Conservation (phyloP, 2,888 invertebrate genomes). For the Leucophora obtusa region DNA sequence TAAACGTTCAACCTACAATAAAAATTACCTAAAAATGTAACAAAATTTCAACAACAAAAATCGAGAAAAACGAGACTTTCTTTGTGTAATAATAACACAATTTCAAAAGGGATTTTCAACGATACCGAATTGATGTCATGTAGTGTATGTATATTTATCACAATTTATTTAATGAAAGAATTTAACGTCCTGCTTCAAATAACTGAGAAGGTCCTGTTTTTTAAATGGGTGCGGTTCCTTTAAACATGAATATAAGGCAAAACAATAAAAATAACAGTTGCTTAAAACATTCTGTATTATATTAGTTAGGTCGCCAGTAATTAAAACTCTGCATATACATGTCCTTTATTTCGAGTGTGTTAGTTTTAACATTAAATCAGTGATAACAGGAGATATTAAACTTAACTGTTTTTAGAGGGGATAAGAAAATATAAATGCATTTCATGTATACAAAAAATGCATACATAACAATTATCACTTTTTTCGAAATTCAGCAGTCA, state of each 20-base stretch:
- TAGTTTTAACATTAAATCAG: background rate
- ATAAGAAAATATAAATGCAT: constrained; percentile 25
- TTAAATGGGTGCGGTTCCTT: constrained; percentile 56
- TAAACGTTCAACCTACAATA: background rate
- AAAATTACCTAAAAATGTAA: constrained; percentile 39
- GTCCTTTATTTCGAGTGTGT: background rate
- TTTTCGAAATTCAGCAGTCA: background rate
- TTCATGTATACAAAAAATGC: background rate
- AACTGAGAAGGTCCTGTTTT: constrained; percentile 17
- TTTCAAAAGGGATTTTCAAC: background rate
- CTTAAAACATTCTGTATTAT: background rate
- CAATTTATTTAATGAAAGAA: constrained; percentile 33
- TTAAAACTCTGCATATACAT: background rate
- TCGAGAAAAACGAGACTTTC: background rate
- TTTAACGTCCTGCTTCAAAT: constrained; percentile 34
- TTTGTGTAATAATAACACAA: background rate
- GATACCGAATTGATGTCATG: background rate
- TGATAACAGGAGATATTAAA: constrained; percentile 30
- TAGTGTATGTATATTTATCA: constrained; percentile 4
- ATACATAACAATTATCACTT: background rate
- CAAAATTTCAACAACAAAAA: background rate
- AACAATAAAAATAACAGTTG: constrained; percentile 34
- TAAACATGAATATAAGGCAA: constrained; percentile 26
- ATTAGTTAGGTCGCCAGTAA: background rate
- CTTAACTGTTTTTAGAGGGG: background rate